Percentiles rank a stretch among this genome's conserved stretches.
These are phyloP conservation scores for Myotis yumanensis DNA, from an alignment of 2,113 vertebrate species.

Conservation along the genomic window DNA sequence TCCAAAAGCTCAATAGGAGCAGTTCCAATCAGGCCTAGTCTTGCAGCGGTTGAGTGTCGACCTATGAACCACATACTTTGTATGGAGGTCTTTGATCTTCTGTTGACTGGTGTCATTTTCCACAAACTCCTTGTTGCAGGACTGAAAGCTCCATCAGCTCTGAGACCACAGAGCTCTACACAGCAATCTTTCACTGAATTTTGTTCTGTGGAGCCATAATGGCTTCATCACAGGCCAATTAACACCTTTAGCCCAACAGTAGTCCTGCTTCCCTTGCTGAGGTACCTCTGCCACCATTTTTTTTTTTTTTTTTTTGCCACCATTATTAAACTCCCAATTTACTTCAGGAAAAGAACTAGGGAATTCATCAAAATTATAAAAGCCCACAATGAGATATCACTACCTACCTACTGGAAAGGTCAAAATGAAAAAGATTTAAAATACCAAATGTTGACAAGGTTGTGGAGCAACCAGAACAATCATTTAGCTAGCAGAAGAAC, in stretches of 20 bases:
- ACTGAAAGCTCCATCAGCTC: conserved; percentile 89
- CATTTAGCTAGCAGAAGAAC: neutral
- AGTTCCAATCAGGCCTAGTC: conserved; percentile 93
- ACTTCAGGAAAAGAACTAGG: neutral
- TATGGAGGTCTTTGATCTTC: conserved; percentile 93
- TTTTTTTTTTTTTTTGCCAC: conserved; percentile 77
- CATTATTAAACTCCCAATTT: conserved; percentile 78
- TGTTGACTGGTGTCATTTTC: conserved; percentile 91
- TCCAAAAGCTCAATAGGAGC: conserved; percentile 92
- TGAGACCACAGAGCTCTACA: conserved; percentile 91
- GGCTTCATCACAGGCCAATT: conserved; percentile 91
- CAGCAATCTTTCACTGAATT: conserved; percentile 94
- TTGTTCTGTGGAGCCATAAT: conserved; percentile 93
- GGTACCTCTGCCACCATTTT: conserved; percentile 89
- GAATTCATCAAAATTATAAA: neutral
- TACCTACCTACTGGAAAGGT: neutral
- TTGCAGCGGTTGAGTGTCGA: conserved; percentile 78
- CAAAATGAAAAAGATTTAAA: neutral
- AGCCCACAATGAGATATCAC: neutral
- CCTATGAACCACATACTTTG: conserved; percentile 84
- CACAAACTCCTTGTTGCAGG: conserved; percentile 89
- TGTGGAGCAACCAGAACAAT: neutral
- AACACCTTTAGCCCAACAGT: conserved; percentile 85
- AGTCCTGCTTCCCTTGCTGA: conserved; percentile 86
- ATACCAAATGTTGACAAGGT: neutral